phyloP scores from a whole-genome alignment of 2,797 vertebrate genomes.

The Chrosomus eos region DNA sequence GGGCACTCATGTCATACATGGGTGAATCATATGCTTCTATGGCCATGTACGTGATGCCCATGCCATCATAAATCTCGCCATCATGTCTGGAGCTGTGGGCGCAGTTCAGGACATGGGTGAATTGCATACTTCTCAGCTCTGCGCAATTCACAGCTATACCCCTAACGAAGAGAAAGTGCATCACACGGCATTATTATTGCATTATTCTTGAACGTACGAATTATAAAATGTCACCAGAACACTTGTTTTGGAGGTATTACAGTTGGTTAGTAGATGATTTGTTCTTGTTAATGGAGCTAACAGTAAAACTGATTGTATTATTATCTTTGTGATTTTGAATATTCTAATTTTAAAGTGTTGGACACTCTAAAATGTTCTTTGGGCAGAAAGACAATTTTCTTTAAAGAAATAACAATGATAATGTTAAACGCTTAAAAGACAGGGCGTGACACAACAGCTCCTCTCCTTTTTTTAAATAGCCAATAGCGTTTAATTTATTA shows the following conservation, averaged over 20 bases:
- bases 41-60: slow-evolving; percentile 86
- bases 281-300: not conserved
- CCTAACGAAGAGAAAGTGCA: slow-evolving; percentile 66
- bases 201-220: not conserved
- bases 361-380: not conserved
- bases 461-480: too few relatives aligned
- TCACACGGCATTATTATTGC: not conserved
- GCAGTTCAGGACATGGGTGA: slow-evolving; percentile 91
- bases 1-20: slow-evolving; percentile 88
- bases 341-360: not conserved
- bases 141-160: slow-evolving; percentile 85
- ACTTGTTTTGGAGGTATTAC: not conserved
- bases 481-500: too few relatives aligned
- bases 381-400: not conserved
- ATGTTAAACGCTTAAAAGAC: not conserved
- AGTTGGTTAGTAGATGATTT: not conserved
- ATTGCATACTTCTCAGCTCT: slow-evolving; percentile 78
- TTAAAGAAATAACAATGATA: not conserved
- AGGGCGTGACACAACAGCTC: too few relatives aligned
- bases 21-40: slow-evolving; percentile 87
- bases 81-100: slow-evolving; percentile 85
- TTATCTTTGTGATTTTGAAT: not conserved
- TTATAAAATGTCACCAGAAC: slow-evolving; percentile 2
- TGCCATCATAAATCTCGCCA: slow-evolving; percentile 78
- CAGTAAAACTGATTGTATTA: not conserved